Evolutionary conservation across 2,797 vertebrate genomes (phyloP), one percentile per base, ranked within the genome.

Genomic region (Enteromius paludinosus): DNA sequence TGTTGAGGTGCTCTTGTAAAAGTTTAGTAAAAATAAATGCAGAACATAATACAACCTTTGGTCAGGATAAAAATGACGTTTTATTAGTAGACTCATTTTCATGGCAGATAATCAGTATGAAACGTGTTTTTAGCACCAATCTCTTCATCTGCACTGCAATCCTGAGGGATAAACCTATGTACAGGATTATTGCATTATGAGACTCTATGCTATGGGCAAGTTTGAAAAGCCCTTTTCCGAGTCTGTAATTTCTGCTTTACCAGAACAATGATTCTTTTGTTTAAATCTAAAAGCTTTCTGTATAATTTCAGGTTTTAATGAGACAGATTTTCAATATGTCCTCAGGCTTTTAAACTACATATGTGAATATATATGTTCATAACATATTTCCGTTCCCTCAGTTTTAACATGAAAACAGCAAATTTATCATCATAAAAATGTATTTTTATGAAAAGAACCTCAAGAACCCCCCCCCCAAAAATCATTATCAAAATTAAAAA

Each of bases 41-140:
- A 15, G 30, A 59, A 80, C 7, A 61, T 61, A 0, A 59, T 25
- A 14, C 14, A 30, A 25, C 59, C 52, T 70, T 49, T 18, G 25
- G 43, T 18, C 5, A 74, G 7, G 20, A n/a, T n/a, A n/a, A n/a
- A n/a, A n/a, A n/a, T n/a, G n/a, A 74, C 23, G 25, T 69, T 62
- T 49, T 88, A 83, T 72, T 59, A 91, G 92, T 88, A 86, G 35
- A 85, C 83, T 49, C 79, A 86, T 80, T 92, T 93, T 92, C 92
- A 2, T 68, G 3, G 79, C 84, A 87, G 91, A 92, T 91, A 91
- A 88, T 88, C 85, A 11, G 84, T 79, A 45, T 89, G 77, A 88
- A 71, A 90, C 85, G 41, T 17, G 23, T 28, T 76, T 25, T 25
- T n/a, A 41, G 23, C 25, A 17, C 38, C 45, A 0, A 35, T 54